These are phyloP conservation scores for Cremastinae sp. DNA, from an alignment of 2,888 invertebrate species.

Conservation along the genomic window DNA sequence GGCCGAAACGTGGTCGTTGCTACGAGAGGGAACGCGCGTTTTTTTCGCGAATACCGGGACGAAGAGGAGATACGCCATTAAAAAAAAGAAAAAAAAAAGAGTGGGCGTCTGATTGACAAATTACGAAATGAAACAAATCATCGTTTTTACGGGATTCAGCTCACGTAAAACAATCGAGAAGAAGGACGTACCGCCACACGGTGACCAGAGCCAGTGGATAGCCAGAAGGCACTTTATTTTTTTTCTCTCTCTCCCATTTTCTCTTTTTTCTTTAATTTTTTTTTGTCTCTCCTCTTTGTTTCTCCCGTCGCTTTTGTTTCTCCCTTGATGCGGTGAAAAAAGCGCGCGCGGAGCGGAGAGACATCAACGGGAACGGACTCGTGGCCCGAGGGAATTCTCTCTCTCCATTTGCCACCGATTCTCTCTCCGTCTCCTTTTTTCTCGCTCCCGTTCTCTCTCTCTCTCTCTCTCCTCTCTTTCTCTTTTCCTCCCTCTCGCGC, in stretches of 20 bases:
- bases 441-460: no score
- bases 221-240: slow-evolving; percentile 18
- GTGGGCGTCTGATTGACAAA: neutral
- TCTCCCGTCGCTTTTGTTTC: slow-evolving; percentile 24
- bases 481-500: slow-evolving; percentile 12
- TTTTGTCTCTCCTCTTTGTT: slow-evolving; percentile 18
- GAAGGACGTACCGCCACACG: neutral
- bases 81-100: neutral
- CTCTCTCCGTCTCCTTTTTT: slow-evolving; percentile 5
- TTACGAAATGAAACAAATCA: slow-evolving; percentile 1
- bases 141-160: neutral
- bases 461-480: slow-evolving; percentile 1
- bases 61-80: neutral
- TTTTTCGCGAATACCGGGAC: no score
- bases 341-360: neutral
- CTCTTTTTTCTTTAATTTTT: slow-evolving; percentile 11
- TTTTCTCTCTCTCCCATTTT: neutral
- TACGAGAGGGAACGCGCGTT: no score
- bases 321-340: slow-evolving; percentile 29
- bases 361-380: slow-evolving; percentile 32
- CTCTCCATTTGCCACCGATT: neutral
- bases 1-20: no score
- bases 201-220: slow-evolving; percentile 4
- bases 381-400: slow-evolving; percentile 11
- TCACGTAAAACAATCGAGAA: slow-evolving; percentile 21